Conservation (phyloP, 2,113 vertebrate genomes). For the Myotis yumanensis region DNA sequence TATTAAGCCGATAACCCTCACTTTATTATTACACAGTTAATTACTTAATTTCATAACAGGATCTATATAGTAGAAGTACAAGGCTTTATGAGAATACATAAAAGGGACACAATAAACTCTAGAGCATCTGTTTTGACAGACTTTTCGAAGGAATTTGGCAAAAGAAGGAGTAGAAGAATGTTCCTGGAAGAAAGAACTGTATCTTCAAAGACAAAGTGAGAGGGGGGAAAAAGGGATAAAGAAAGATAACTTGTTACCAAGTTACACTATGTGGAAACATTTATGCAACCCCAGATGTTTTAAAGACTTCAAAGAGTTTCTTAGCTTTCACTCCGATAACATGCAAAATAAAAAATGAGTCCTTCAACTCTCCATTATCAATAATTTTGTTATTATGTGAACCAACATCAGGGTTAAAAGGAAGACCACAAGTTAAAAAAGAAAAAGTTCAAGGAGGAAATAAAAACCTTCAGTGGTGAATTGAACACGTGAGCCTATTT, state of each 20-base stretch:
- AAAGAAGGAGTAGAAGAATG: conserved; percentile 7
- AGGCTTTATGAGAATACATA: background rate
- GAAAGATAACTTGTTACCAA: conserved; percentile 59
- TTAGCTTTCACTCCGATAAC: conserved; percentile 58
- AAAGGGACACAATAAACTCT: background rate
- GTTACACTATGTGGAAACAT: conserved; percentile 62
- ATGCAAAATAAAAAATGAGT: conserved; percentile 60
- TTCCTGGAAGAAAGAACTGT: conserved; percentile 33
- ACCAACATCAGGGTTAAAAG: conserved; percentile 61
- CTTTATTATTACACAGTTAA: background rate
- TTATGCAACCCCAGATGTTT: conserved; percentile 66
- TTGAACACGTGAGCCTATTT: conserved; percentile 45
- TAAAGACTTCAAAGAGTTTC: conserved; percentile 62
- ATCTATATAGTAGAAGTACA: background rate
- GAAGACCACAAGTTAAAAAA: conserved; percentile 60
- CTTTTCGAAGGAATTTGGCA: conserved; percentile 23
- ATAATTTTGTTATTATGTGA: conserved; percentile 69
- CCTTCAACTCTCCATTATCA: conserved; percentile 57
- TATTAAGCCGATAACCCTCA: background rate
- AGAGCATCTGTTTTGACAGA: background rate
- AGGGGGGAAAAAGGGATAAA: background rate
- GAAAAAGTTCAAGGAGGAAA: conserved; percentile 60
- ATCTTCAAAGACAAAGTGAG: conserved; percentile 50
- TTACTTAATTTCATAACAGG: background rate
- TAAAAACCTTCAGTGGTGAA: conserved; percentile 51